Base-by-base conservation (phyloP, 2,888 invertebrate species). In the Aphelenchoides bicaudatus region DNA sequence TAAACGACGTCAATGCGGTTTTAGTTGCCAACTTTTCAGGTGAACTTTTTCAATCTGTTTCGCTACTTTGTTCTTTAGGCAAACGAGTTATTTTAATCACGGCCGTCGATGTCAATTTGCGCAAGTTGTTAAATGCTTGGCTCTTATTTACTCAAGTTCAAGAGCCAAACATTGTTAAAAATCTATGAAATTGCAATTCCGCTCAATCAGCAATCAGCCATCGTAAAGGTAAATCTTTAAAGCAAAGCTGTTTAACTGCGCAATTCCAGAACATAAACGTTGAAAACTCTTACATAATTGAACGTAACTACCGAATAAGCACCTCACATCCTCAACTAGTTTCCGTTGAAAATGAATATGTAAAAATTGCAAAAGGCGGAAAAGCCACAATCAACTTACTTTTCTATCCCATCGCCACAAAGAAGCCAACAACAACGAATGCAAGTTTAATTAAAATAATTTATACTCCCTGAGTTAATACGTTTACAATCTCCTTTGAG, bases 101-200 rank as follows among this genome's bases (percentile, higher is more conserved):
- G n/a, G 66, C 58, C 13, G 60, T 59, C n/a, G 59, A 62, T 30
- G 23, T 37, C 27, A 63, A 54, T 27, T 23, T 48, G n/a, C 16
- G 43, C 5, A 56, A 54, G 16, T 46, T 66, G 29, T 21, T 66
- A 16, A 39, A 13, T 13, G 37, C 53, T 25, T 67, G 67, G 67
- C 16, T 71, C 5, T 30, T 67, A n/a, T 34, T 39, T 8, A 49
- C 52, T 0, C 30, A 16, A n/a, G 67, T 67, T 23, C 48, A 50
- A 19, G 56, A 62, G 31, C 70, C 67, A 21, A 67, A 70, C 39
- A 65, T 67, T 51, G 62, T 58, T 8, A 67, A n/a, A n/a, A 5
- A 21, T 59, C 19, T 39, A 13, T 10, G n/a, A 27, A 43, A 27
- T 43, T 2, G 43, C 23, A 16, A 43, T 49, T 49, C 39, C 30